Evolutionary conservation across 2,113 vertebrate genomes (phyloP), one percentile per base, ranked within the genome.

Genomic region (Dipodomys merriami): DNA sequence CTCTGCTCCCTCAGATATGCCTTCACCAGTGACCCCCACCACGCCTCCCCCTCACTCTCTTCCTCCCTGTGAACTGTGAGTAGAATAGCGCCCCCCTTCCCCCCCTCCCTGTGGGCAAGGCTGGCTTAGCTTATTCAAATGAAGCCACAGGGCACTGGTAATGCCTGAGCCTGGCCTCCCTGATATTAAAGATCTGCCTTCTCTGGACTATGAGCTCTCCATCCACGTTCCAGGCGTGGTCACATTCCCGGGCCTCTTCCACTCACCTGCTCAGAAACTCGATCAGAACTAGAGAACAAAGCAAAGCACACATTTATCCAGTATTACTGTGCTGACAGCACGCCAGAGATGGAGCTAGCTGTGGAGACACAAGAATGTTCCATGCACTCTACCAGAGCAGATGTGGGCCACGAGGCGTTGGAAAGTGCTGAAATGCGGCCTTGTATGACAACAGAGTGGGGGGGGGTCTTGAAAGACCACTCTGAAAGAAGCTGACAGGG

Each of bases 271-370:
- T 88, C 15, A 18, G 84, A 71, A 33, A 60, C 35, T 57, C 33
- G 20, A 2, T 5, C 25, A 3, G 12, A 18, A 20, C 78, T 60
- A 65, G 60, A 33, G 62, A 65, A 46, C 0, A 29, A 10, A 13
- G 7, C 86, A 13, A 13, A 25, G 46, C 29, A 6, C 72, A 13
- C 25, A 9, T 25, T 19, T 3, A 62, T 20, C n/a, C 44, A 12
- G 1, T 15, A 9, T 67, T 29, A 16, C 30, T 20, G 44, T 12
- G 46, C 20, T 71, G 23, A 22, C 1, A 0, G 0, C 1, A 25
- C 71, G n/a, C 29, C 27, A 13, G 72, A 22, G 22, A 22, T 11
- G 13, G 13, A 78, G n/a, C 49, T 22, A 1, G 13, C 35, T 6
- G 1, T 5, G 10, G 76, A 33, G 74, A 22, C 19, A 10, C 0